Base-by-base conservation (phyloP, 2,888 invertebrate species). In the Acanthosoma haemorrhoidale region DNA sequence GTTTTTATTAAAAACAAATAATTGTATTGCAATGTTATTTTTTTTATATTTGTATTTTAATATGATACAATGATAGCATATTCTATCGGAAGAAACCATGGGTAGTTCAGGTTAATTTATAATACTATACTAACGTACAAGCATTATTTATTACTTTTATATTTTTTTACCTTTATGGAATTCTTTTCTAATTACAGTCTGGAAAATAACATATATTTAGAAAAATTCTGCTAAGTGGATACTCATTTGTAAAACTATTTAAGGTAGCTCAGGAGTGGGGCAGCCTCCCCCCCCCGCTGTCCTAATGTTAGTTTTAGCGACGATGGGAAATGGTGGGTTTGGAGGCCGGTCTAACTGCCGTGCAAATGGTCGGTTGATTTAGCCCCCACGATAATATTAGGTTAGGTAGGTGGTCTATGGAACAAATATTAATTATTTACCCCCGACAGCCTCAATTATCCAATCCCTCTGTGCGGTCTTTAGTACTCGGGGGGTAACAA, bases 381-480 rank as follows among this genome's bases (percentile, higher is more conserved):
- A 51, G 18, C 51, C 51, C 51, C 25, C 3, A n/a, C 1, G n/a
- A 13, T 51, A 51, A 51, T 51, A 25, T n/a, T 25, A 51, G 4
- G 51, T 51, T 51, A 51, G 51, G 51, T n/a, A n/a, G 51, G 51
- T 51, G 51, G 51, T 51, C 51, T 51, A 29, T 43, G 43, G 43
- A 21, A 21, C 43, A 18, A 2, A 21, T 51, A 51, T 51, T 51
- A 51, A 51, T 51, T 51, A 51, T 25, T 25, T 1, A 25, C 51
- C 51, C 51, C 25, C n/a, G 51, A 21, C 25, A n/a, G 51, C n/a
- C 25, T 25, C 51, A 51, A 51, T 51, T 51, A 51, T 51, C 51
- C 51, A 51, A 25, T 51, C 51, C 51, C 25, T 25, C 51, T 4
- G 51, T 4, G n/a, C 51, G 21, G 25, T 51, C 29, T 0, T 13